These are phyloP conservation scores for Paramisgurnus dabryanus DNA, from an alignment of 2,113 vertebrate species.

Conservation along the genomic window DNA sequence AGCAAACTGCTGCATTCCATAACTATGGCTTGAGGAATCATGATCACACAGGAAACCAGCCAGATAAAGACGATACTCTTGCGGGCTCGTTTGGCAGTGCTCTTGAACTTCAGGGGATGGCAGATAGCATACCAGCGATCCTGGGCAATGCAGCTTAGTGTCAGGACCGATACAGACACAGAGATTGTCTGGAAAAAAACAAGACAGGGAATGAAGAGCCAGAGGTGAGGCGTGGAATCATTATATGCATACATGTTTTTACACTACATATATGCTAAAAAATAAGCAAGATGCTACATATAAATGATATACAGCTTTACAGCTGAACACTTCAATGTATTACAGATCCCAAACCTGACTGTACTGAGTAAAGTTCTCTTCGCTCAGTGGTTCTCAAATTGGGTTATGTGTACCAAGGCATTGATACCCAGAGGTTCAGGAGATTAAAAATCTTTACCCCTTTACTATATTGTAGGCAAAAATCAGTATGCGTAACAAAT, in stretches of 20 bases:
- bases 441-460: too few relatives aligned
- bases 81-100: slow-evolving; percentile 90
- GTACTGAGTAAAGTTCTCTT: too few relatives aligned
- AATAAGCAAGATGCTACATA: too few relatives aligned
- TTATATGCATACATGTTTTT: neutral
- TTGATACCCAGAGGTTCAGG: too few relatives aligned
- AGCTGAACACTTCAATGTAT: too few relatives aligned
- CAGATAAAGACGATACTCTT: slow-evolving; percentile 93
- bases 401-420: too few relatives aligned
- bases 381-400: too few relatives aligned
- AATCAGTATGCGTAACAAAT: too few relatives aligned
- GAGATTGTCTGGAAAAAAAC: slow-evolving; percentile 84
- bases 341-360: too few relatives aligned
- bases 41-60: slow-evolving; percentile 91
- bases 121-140: slow-evolving; percentile 99
- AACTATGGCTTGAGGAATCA: slow-evolving; percentile 95
- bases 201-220: neutral
- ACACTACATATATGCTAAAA: neutral
- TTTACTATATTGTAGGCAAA: too few relatives aligned
- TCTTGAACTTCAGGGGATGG: slow-evolving; percentile 97
- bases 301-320: too few relatives aligned
- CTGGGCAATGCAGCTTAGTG: slow-evolving; percentile 93
- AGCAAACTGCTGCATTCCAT: slow-evolving; percentile 92
- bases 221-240: neutral
- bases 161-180: slow-evolving; percentile 94